Evolutionary conservation across 1,140 invertebrate genomes (phyloP).

Genomic region (Bombus breviceps): DNA sequence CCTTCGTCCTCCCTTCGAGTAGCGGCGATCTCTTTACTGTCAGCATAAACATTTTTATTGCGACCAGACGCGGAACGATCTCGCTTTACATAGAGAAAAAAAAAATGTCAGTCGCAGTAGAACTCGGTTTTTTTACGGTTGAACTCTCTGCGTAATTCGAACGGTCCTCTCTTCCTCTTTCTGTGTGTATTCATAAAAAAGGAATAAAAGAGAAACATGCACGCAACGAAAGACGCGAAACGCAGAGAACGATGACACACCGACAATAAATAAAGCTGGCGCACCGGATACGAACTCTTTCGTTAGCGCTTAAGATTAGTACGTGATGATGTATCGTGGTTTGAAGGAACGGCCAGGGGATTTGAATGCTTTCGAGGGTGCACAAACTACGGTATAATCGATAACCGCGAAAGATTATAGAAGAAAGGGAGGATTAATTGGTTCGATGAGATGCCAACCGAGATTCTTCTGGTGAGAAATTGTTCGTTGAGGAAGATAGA

Average conservation of each 20-base stretch:
- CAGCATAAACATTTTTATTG: slow-evolving; percentile 76
- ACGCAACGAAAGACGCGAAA: slow-evolving; percentile 11
- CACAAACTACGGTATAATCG: slow-evolving; percentile 22
- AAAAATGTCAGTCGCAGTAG: slow-evolving; percentile 49
- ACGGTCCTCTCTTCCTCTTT: slow-evolving; percentile 32
- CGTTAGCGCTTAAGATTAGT: neutral
- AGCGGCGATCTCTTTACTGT: slow-evolving; percentile 61
- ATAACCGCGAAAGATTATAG: neutral
- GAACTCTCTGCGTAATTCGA: slow-evolving; percentile 66
- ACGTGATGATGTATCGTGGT: neutral
- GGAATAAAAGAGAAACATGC: neutral
- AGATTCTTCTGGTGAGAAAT: slow-evolving; percentile 3
- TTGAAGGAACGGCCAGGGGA: slow-evolving; percentile 13
- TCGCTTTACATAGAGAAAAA: slow-evolving; percentile 57
- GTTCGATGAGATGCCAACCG: neutral
- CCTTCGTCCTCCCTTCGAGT: slow-evolving; percentile 31
- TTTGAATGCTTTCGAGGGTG: slow-evolving; percentile 39
- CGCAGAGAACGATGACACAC: too few species aligned
- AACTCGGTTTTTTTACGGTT: slow-evolving; percentile 60
- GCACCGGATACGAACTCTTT: neutral
- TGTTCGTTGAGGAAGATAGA: neutral
- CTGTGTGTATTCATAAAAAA: slow-evolving; percentile 9
- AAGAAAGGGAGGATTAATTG: neutral
- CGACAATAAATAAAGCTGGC: neutral
- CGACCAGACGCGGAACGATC: slow-evolving; percentile 61